Evolutionary conservation across 1,140 invertebrate genomes (phyloP), one percentile per base, ranked within the genome.

Genomic region (Drosophila lowei): DNA sequence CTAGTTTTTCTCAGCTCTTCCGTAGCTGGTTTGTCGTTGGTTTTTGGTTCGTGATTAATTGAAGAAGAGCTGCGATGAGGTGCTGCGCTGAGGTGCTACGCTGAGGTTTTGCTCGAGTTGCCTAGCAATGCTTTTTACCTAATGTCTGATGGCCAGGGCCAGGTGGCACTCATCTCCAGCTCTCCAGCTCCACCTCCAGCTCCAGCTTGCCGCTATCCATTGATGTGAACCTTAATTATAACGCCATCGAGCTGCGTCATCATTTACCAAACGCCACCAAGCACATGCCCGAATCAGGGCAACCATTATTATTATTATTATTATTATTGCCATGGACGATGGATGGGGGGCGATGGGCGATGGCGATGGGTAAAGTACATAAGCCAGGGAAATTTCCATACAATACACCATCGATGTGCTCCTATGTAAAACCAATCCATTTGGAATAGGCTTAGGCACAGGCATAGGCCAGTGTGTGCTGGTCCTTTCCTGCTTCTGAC

Each of bases 171-270:
- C 55, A 62, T 58, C 59, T 38, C 30, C 55, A 62, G 52, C 59
- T 38, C 30, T 34, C 9, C 30, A 4, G 30, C 30, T 34, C 30
- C 18, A 18, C 21, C 18, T 16, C 30, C 64, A 62, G 48, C 71
- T 46, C 30, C 58, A 49, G 42, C 21, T 30, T 54, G 44, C 71
- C 46, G 44, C 42, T 52, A 50, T 28, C 50, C 68, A 78, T 78
- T 63, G 64, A 79, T 75, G 80, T 64, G 54, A 72, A 84, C 80
- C 80, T 80, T 86, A 85, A 85, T 85, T 85, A 85, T 85, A 85
- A 85, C 77, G 80, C 80, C 77, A 85, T 85, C 67, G 80, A 77
- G 61, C 66, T 85, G 80, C 81, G 66, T 85, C 79, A 85, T 79
- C 80, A 83, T 83, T 83, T 79, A 84, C 47, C 53, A 44, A 81